These are phyloP conservation scores for Liparis tanakae DNA, from an alignment of 2,797 vertebrate genomes.

Conservation along the genomic window DNA sequence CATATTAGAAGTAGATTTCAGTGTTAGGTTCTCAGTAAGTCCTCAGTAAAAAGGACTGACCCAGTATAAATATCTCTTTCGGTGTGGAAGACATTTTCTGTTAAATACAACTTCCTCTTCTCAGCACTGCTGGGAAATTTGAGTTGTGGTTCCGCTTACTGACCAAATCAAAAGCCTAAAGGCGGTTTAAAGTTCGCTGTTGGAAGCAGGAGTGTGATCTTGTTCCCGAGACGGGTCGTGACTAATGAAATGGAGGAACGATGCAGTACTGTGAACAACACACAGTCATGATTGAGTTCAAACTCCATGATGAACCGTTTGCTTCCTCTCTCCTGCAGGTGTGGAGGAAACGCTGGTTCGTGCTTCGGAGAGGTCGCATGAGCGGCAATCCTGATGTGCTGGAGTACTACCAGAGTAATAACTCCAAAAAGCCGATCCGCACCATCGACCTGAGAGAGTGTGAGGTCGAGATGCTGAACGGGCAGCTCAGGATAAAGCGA, in stretches of 20 bases:
- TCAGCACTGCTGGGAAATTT: slow-evolving; percentile 79
- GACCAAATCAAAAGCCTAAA: slow-evolving; percentile 71
- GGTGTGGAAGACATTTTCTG: slow-evolving; percentile 63
- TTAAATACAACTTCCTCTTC: slow-evolving; percentile 83
- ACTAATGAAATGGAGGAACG: slow-evolving; percentile 26
- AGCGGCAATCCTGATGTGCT: slow-evolving; percentile 95
- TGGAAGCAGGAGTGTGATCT: slow-evolving; percentile 38
- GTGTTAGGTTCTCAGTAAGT: slow-evolving; percentile 32
- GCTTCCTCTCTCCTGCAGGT: slow-evolving; percentile 81
- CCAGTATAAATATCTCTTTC: slow-evolving; percentile 62
- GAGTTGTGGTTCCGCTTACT: slow-evolving; percentile 74
- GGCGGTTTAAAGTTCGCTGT: slow-evolving; percentile 15
- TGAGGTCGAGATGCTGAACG: slow-evolving; percentile 88
- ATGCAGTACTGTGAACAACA: slow-evolving; percentile 4
- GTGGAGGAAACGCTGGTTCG: slow-evolving; percentile 98
- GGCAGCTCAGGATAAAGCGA: slow-evolving; percentile 87
- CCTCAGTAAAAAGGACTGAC: slow-evolving; percentile 29
- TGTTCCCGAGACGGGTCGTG: slow-evolving; percentile 47
- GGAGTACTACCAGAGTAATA: slow-evolving; percentile 94
- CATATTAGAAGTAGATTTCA: slow-evolving; percentile 3
- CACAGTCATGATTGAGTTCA: neutral
- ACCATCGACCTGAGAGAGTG: slow-evolving; percentile 95
- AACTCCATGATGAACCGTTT: slow-evolving; percentile 14
- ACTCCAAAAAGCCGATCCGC: slow-evolving; percentile 93
- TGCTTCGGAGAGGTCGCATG: slow-evolving; percentile 94